Percentiles rank a stretch among this genome's conserved stretches.
Conservation (phyloP, 2,797 vertebrate genomes). For the Tokudaia tokunoshimensis region DNA sequence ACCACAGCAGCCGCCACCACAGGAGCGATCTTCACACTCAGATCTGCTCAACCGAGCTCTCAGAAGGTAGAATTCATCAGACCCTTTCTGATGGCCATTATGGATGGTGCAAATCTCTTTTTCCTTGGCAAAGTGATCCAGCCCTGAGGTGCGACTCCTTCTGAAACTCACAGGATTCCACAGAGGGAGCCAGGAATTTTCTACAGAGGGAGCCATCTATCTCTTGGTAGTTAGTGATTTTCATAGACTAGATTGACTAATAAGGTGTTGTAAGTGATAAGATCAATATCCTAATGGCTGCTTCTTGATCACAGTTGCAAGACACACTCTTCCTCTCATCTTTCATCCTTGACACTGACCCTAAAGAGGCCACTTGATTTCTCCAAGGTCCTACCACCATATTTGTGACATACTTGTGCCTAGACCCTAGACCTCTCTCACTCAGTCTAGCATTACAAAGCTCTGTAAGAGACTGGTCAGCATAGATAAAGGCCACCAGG, state of each 20-base stretch:
- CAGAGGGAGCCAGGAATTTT: rapidly evolving
- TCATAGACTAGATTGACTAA: background rate
- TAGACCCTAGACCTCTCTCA: background rate
- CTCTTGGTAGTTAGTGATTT: background rate
- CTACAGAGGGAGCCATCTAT: rapidly evolving
- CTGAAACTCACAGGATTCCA: background rate
- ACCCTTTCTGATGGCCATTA: slow-evolving; percentile 67
- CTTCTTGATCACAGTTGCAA: background rate
- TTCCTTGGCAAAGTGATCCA: slow-evolving; percentile 62
- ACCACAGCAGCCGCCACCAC: slow-evolving; percentile 33
- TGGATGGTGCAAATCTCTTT: slow-evolving; percentile 6
- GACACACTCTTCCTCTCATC: background rate
- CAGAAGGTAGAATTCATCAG: background rate
- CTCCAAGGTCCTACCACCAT: background rate
- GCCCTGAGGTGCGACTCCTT: slow-evolving; percentile 1
- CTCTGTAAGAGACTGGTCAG: background rate
- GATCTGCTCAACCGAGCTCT: background rate
- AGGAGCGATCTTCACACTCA: rapidly evolving
- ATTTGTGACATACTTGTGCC: background rate
- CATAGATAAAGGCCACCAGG: background rate
- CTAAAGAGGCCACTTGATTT: background rate
- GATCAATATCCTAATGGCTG: background rate
- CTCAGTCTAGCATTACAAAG: background rate
- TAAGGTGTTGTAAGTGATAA: background rate
- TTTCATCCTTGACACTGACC: background rate